Conservation (phyloP, 2,797 vertebrate genomes). For the Xiphophorus birchmanni region DNA sequence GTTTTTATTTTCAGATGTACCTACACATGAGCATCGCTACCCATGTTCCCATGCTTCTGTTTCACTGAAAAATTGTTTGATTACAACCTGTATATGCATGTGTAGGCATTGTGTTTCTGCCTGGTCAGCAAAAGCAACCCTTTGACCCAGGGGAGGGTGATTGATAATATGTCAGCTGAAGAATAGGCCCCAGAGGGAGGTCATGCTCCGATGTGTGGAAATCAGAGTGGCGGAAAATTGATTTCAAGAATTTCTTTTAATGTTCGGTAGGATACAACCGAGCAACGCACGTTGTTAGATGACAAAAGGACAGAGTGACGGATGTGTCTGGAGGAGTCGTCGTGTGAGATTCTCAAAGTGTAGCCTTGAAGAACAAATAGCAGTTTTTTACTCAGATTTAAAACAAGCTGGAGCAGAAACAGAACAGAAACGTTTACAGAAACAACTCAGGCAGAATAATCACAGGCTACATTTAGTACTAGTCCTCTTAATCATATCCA, state of each 20-base stretch:
- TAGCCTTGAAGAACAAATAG: not conserved
- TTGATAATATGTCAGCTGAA: constrained; percentile 7
- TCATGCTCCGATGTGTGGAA: not conserved
- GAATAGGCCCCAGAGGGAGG: not conserved
- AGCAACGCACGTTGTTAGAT: not conserved
- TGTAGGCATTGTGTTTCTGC: constrained; percentile 8
- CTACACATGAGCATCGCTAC: not conserved
- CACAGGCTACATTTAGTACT: not conserved
- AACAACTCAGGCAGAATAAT: not conserved
- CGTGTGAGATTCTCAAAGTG: not conserved
- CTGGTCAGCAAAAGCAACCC: constrained; percentile 30
- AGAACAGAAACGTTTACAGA: too few species aligned
- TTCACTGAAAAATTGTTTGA: not conserved
- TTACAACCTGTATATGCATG: constrained; percentile 14
- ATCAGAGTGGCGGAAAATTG: not conserved
- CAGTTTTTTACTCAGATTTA: not conserved
- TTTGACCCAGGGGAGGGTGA: not conserved
- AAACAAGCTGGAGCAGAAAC: not conserved
- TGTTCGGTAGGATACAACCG: not conserved
- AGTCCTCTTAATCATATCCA: not conserved
- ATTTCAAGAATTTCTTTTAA: not conserved
- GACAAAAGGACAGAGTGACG: not conserved
- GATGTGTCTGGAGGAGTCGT: not conserved
- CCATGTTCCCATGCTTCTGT: not conserved
- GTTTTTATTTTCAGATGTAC: constrained; percentile 1